phyloP scores from a whole-genome alignment of 2,888 invertebrate species.

The Coecobrya sp. region DNA sequence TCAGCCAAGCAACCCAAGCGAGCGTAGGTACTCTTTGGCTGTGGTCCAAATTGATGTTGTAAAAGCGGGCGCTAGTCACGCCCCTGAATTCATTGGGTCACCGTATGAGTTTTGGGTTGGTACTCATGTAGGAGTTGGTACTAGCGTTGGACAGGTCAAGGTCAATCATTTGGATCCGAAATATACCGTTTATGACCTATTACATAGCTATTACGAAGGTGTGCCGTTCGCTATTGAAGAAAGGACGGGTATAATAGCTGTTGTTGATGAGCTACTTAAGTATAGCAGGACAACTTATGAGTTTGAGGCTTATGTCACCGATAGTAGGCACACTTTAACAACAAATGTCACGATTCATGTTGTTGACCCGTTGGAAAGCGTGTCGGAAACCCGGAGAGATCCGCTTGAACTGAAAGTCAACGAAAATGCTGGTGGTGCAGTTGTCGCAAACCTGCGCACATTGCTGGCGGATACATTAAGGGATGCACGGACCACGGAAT shows the following conservation, averaged over 20 bases:
- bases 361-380: conserved; percentile 92
- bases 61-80: conserved; percentile 88
- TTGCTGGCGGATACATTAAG: conserved; percentile 78
- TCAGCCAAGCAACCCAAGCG: conserved; percentile 94
- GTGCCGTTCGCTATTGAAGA: conserved; percentile 98
- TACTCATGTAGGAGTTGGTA: conserved; percentile 94
- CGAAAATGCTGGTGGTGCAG: conserved; percentile 86
- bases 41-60: conserved; percentile 94
- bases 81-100: conserved; percentile 93
- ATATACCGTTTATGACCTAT: conserved; percentile 92
- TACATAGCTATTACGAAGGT: conserved; percentile 95
- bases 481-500: conserved; percentile 88
- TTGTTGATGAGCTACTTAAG: conserved; percentile 92
- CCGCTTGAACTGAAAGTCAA: conserved; percentile 89
- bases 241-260: conserved; percentile 95
- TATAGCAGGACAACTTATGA: conserved; percentile 92
- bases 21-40: conserved; percentile 93
- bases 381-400: conserved; percentile 92
- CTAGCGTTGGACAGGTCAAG: conserved; percentile 95
- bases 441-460: conserved; percentile 84
- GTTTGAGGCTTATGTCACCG: conserved; percentile 94
- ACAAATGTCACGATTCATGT: conserved; percentile 95
- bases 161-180: conserved; percentile 92
- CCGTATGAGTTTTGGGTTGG: conserved; percentile 97
- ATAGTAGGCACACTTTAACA: conserved; percentile 91